Base-by-base conservation (phyloP, 1,140 invertebrate species). In the Halotydeus destructor region DNA sequence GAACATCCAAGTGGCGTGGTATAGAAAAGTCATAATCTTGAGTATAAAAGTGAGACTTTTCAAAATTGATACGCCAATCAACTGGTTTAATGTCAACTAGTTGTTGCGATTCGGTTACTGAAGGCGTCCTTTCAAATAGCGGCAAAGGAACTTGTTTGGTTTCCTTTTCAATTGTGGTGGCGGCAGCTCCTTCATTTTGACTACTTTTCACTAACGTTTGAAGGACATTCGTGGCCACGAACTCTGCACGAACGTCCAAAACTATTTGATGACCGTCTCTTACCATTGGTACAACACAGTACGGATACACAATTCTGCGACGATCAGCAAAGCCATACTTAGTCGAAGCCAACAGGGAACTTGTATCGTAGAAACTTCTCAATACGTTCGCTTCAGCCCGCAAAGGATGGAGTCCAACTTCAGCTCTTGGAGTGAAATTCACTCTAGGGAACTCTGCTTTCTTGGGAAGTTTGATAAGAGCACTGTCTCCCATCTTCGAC, bases 51-150 rank as follows among this genome's bases (percentile, higher is more conserved):
- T 47, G 27, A 6, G 32, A 34, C 9, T 3, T 25, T 25, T 44
- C 36, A 22, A 47, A 47, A 39, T 14, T n/a, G 14, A 43, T 39
- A 24, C 39, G 14, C 46, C 46, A 47, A 26, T 36, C 33, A 14
- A 38, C 21, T 27, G 46, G 46, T 31, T 30, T 12, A 22, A 47
- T 47, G 3, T 23, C 31, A 21, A 31, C 18, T 11, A 47, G 38
- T 2, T 25, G 12, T 23, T 41, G 27, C 5, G 21, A 27, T 5
- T 23, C n/a, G 8, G 41, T 40, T 6, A 40, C 19, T 24, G 21
- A 23, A 14, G 38, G 38, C 21, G 38, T 26, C 21, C 18, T 34
- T 12, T 11, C 9, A n/a, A 27, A n/a, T 18, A 43, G 11, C 28
- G 3, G 2, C 18, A 28, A 18, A 23, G 11, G n/a, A n/a, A n/a